Conservation (phyloP, 2,888 invertebrate species). For the Nudaria mundana region DNA sequence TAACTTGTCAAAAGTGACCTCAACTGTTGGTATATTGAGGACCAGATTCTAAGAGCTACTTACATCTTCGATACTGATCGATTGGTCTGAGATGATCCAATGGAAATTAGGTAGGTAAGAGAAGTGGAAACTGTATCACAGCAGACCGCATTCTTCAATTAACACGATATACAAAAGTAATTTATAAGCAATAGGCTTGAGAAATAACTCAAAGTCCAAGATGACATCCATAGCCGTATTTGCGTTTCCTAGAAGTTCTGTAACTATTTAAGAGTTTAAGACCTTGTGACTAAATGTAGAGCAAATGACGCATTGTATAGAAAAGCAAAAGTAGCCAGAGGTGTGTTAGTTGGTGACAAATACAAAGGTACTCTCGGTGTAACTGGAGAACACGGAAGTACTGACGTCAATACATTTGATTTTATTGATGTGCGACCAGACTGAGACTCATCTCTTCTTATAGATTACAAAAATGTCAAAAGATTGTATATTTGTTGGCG, state of each 20-base stretch:
- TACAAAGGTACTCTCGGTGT: conserved; percentile 1
- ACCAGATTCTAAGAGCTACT: not conserved
- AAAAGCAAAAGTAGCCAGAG: conserved; percentile 3
- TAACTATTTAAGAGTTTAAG: too few relatives aligned
- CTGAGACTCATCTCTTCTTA: not conserved
- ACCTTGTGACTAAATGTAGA: conserved; percentile 1
- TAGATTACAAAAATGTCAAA: not conserved
- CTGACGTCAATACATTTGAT: not conserved
- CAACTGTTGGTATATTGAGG: not conserved
- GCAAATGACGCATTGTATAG: conserved; percentile 8
- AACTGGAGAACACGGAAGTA: conserved; percentile 28
- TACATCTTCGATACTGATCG: too few relatives aligned
- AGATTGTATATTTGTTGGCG: too few relatives aligned
- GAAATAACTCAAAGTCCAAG: too few relatives aligned
- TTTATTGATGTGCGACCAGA: not conserved
- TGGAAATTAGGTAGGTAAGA: too few relatives aligned
- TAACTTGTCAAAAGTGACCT: not conserved
- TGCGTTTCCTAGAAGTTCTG: too few relatives aligned
- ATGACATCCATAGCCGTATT: too few relatives aligned
- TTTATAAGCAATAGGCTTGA: too few relatives aligned
- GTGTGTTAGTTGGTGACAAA: conserved; percentile 7
- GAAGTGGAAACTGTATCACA: too few relatives aligned
- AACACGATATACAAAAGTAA: too few relatives aligned
- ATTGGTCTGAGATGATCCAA: too few relatives aligned
- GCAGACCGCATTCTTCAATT: too few relatives aligned